Evolutionary conservation across 2,113 vertebrate genomes (phyloP).

Genomic region (Sorex araneus): DNA sequence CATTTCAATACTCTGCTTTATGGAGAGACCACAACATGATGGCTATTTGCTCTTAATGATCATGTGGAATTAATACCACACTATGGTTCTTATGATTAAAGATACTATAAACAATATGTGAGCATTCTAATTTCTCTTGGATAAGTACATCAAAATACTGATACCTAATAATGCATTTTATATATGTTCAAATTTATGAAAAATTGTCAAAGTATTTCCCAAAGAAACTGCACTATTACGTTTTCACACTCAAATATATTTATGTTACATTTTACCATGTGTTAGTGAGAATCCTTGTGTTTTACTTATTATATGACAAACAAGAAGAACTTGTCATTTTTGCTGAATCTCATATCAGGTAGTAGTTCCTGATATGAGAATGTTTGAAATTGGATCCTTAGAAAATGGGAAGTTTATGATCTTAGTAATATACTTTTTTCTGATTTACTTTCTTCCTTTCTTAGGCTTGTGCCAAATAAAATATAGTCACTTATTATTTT

Average conservation of each 20-base stretch:
- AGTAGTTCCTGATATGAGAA: background rate
- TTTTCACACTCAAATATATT: background rate
- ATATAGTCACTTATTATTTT: conserved; percentile 20
- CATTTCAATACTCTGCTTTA: background rate
- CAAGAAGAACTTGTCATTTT: too few relatives aligned
- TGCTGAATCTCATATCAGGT: too few relatives aligned
- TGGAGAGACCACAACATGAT: background rate
- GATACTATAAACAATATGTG: background rate
- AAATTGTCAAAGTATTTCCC: background rate
- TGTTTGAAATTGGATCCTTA: background rate
- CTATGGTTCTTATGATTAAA: background rate
- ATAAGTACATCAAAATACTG: background rate
- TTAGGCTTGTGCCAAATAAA: background rate
- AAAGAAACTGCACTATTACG: background rate
- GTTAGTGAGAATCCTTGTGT: background rate
- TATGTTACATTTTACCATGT: background rate
- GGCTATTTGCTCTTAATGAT: background rate
- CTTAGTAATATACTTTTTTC: background rate
- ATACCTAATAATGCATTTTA: background rate
- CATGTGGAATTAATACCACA: background rate
- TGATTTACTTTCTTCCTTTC: background rate
- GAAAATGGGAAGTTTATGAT: background rate
- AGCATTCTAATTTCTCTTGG: background rate
- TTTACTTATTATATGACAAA: background rate
- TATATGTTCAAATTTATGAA: background rate